phyloP scores from a whole-genome alignment of 2,797 vertebrate genomes.

The Anabas testudineus region DNA sequence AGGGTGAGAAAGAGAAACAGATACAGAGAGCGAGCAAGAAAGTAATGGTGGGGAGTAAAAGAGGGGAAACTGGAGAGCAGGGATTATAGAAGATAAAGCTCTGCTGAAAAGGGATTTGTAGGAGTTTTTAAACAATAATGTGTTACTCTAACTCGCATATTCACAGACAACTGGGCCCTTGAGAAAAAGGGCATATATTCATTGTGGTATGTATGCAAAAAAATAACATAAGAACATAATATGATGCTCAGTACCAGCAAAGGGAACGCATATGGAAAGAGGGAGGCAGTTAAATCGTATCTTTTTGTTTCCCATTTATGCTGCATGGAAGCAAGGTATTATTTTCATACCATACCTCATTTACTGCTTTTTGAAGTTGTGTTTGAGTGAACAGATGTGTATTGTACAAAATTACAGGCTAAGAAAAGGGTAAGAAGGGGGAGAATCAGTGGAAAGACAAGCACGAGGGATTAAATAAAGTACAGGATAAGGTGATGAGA shows the following conservation, averaged over 20 bases:
- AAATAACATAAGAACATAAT: neutral
- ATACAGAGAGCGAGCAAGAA: neutral
- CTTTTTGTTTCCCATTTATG: neutral
- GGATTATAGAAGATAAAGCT: slow-evolving; percentile 1
- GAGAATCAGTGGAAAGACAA: neutral
- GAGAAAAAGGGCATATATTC: neutral
- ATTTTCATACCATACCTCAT: neutral
- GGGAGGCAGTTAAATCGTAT: too few species aligned
- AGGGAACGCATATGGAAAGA: neutral
- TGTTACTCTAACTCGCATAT: neutral
- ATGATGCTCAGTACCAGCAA: neutral
- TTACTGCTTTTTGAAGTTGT: neutral
- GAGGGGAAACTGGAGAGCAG: slow-evolving; percentile 8
- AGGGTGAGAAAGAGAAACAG: slow-evolving; percentile 50
- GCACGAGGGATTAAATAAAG: neutral
- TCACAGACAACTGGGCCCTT: neutral
- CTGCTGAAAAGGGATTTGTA: slow-evolving; percentile 2
- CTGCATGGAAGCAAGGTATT: neutral
- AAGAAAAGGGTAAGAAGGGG: neutral
- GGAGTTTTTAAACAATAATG: neutral
- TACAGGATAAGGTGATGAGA: neutral
- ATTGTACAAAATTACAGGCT: neutral
- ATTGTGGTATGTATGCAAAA: neutral
- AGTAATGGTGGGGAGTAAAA: slow-evolving; percentile 32
- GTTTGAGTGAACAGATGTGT: neutral